Conservation (phyloP, 1,140 invertebrate genomes). For the Drosophila tsacasi region DNA sequence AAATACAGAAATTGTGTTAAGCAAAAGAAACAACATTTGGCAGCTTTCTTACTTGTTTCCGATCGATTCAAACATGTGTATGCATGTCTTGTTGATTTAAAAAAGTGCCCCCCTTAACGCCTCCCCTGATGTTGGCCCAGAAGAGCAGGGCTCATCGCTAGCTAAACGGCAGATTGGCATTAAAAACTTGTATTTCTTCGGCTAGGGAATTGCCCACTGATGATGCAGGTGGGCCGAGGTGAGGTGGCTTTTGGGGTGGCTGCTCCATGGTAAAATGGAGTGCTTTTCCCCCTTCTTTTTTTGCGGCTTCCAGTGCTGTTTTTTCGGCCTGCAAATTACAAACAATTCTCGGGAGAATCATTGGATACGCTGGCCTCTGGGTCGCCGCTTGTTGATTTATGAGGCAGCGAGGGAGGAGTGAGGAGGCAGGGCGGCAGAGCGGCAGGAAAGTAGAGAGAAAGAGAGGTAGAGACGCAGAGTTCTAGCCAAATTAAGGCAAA, state of each 20-base stretch:
- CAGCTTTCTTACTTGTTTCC: background rate
- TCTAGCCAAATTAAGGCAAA: conserved; percentile 48
- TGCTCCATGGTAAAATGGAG: conserved; percentile 9
- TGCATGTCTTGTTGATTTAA: no score
- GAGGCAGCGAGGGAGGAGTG: conserved; percentile 9
- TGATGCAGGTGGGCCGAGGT: conserved; percentile 27
- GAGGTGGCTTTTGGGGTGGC: conserved; percentile 10
- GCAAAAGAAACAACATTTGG: background rate
- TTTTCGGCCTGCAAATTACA: conserved; percentile 68
- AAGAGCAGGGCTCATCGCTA: conserved; percentile 25
- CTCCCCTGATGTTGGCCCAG: background rate
- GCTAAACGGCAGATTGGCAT: conserved; percentile 76
- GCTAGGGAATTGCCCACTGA: conserved; percentile 34
- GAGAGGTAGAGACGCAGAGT: background rate
- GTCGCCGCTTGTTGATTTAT: conserved; percentile 58
- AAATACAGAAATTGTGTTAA: no score
- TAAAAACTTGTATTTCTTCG: conserved; percentile 58
- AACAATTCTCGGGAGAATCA: conserved; percentile 72
- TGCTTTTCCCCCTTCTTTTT: conserved; percentile 6
- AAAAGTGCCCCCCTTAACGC: background rate
- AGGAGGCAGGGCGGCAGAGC: background rate
- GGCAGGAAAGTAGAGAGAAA: background rate
- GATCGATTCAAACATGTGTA: background rate
- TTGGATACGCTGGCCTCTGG: conserved; percentile 49
- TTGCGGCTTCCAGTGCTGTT: conserved; percentile 45